A percentile compares a stretch with the other conserved stretches of the same genome.
Conservation (phyloP, 2,888 invertebrate species). For the Lumbricus terrestris region DNA sequence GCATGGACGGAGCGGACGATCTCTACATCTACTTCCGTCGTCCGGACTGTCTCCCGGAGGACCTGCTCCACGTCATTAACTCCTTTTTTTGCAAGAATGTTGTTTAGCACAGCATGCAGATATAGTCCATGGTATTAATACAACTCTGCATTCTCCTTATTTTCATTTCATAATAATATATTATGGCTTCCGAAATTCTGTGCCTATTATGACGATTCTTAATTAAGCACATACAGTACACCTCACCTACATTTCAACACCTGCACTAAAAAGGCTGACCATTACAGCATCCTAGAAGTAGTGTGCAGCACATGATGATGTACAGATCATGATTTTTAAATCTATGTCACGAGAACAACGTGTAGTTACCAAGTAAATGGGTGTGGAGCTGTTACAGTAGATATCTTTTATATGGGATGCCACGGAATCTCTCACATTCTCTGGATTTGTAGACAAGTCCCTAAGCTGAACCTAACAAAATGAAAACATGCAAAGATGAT, state of each 20-base stretch:
- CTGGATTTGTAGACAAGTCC: neutral
- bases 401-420: neutral
- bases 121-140: neutral
- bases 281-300: neutral
- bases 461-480: neutral
- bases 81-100: neutral
- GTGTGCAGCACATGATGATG: neutral
- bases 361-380: neutral
- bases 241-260: too few species aligned
- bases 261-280: neutral
- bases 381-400: neutral
- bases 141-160: neutral
- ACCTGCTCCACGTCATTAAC: neutral
- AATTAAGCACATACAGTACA: neutral
- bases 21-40: neutral
- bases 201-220: neutral
- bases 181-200: neutral
- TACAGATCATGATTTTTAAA: neutral
- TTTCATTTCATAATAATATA: neutral
- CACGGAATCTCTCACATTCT: neutral
- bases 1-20: neutral
- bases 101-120: too few species aligned
- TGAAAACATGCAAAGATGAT: neutral
- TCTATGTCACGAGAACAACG: neutral
- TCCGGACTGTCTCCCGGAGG: neutral